Evolutionary conservation across 2,888 invertebrate species (phyloP).

Genomic region (Unio delphinus): DNA sequence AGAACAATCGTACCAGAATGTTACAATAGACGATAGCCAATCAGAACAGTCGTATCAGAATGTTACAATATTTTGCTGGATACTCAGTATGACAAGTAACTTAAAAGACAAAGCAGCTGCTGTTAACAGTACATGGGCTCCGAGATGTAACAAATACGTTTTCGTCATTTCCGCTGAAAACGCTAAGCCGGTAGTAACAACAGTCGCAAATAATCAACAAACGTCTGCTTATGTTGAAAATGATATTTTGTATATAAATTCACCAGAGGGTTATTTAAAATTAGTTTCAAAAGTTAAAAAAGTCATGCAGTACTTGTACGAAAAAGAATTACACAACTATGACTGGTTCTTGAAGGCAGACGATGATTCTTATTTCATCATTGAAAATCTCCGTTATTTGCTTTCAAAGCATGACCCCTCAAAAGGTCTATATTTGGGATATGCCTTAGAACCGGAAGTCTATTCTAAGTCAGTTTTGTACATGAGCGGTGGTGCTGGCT

Average conservation of each 20-base stretch:
- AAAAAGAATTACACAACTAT: conserved; percentile 25
- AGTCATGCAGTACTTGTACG: conserved; percentile 23
- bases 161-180: conserved; percentile 29
- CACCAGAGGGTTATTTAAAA: conserved; percentile 34
- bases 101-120: conserved; percentile 30
- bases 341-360: conserved; percentile 41
- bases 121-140: conserved; percentile 35
- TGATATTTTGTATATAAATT: conserved; percentile 31
- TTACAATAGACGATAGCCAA: too few species aligned
- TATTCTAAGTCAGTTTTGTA: conserved; percentile 31
- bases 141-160: conserved; percentile 35
- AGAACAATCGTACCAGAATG: conserved; percentile 18
- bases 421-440: conserved; percentile 26
- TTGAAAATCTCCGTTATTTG: conserved; percentile 30
- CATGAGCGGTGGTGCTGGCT: conserved; percentile 39
- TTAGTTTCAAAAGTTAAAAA: conserved; percentile 30
- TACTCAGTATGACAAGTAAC: conserved; percentile 27
- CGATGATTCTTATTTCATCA: conserved; percentile 33
- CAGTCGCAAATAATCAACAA: too few species aligned
- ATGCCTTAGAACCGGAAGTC: conserved; percentile 23
- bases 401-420: conserved; percentile 15
- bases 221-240: too few species aligned
- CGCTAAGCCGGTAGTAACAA: not conserved
- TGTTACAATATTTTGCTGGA: conserved; percentile 30
- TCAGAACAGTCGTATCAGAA: conserved; percentile 18